These are phyloP conservation scores for Dorcus hopei DNA, from an alignment of 2,888 invertebrate species.

Conservation along the genomic window DNA sequence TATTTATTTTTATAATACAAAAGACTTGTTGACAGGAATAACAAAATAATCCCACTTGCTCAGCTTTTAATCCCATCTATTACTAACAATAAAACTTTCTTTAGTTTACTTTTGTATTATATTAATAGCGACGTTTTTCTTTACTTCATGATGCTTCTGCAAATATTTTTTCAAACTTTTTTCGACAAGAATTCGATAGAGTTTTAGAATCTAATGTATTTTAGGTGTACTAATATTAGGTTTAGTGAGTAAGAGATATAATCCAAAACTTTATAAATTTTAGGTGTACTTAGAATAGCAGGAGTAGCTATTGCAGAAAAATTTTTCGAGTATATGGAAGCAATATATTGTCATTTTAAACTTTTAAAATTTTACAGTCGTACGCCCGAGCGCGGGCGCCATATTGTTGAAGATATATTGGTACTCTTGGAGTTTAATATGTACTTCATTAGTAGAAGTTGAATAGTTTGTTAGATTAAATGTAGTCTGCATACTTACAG, in stretches of 20 bases:
- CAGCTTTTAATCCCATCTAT: background rate
- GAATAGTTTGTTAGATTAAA: conserved; percentile 29
- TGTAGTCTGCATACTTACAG: conserved; percentile 29
- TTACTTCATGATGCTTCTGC: no score
- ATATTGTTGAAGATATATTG: conserved; percentile 27
- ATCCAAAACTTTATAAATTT: conserved; percentile 3
- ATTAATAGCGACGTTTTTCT: no score
- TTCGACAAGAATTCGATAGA: background rate
- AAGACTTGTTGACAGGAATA: background rate
- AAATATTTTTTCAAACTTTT: no score
- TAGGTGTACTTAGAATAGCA: conserved; percentile 4
- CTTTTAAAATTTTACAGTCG: conserved; percentile 4
- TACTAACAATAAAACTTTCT: no score
- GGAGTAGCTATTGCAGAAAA: conserved; percentile 10
- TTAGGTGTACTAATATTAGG: background rate
- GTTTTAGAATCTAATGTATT: conserved; percentile 1
- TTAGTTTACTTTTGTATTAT: no score
- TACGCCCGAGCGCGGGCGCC: conserved; percentile 21
- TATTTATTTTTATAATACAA: no score
- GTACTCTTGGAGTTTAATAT: conserved; percentile 28
- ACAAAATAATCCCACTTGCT: background rate
- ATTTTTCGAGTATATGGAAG: conserved; percentile 1
- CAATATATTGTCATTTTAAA: conserved; percentile 14
- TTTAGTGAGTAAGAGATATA: conserved; percentile 3
- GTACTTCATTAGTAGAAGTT: conserved; percentile 27